Conservation (phyloP, 1,140 invertebrate genomes). For the Gonioctena quinquepunctata region DNA sequence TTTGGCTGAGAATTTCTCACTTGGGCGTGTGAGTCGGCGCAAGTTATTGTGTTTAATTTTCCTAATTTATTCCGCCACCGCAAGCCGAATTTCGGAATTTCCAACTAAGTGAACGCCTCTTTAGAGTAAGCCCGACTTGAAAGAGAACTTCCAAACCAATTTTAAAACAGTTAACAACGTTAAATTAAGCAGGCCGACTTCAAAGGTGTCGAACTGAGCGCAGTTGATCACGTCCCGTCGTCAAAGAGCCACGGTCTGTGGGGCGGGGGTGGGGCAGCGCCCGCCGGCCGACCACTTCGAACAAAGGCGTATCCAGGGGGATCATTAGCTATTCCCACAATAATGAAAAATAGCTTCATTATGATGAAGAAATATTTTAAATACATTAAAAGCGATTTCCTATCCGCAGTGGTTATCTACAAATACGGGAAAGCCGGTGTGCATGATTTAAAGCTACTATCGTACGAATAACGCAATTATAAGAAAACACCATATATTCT, state of each 20-base stretch:
- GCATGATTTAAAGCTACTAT: too few species aligned
- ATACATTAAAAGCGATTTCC: too few species aligned
- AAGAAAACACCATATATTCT: too few species aligned
- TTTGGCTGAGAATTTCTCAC: not conserved
- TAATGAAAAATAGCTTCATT: too few species aligned
- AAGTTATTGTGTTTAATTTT: slow-evolving; percentile 31
- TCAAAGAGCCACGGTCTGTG: not conserved
- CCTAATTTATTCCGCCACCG: slow-evolving; percentile 33
- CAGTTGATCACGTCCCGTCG: slow-evolving; percentile 13
- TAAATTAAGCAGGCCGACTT: slow-evolving; percentile 46
- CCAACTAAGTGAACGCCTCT: slow-evolving; percentile 21
- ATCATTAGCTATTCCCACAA: too few species aligned
- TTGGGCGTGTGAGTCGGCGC: slow-evolving; percentile 4
- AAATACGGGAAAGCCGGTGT: too few species aligned
- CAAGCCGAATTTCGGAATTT: slow-evolving; percentile 2
- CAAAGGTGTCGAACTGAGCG: slow-evolving; percentile 36
- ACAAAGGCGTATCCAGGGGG: not conserved
- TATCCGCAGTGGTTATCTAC: too few species aligned
- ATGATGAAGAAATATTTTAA: too few species aligned
- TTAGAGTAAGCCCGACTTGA: slow-evolving; percentile 21
- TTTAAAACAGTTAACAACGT: slow-evolving; percentile 45
- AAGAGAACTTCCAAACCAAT: slow-evolving; percentile 37
- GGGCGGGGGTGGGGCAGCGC: not conserved
- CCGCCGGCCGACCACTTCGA: not conserved
- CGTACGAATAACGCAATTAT: too few species aligned